Base-by-base conservation (phyloP, 2,113 vertebrate genomes). In the Centrocercus urophasianus region DNA sequence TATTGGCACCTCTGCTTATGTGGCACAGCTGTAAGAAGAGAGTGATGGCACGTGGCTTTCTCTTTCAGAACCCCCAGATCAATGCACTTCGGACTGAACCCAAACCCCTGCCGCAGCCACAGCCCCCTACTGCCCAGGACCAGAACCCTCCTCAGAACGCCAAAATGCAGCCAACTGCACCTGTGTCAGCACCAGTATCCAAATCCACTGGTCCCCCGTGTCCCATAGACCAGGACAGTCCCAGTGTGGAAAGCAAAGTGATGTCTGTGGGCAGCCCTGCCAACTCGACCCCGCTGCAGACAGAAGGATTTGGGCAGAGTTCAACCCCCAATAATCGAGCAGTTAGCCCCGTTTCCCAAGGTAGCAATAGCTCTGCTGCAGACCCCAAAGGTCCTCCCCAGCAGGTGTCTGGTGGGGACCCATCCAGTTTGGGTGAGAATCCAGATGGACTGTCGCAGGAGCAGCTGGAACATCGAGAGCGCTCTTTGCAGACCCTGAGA, bases 371-470 rank as follows among this genome's bases (percentile, higher is more conserved):
- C 96, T 98, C 98, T 38, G 98, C 97, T 86, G 95, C 97, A 17
- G 98, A 98, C 42, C 96, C 98, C 95, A 98, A 98, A 97, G 98
- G 96, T 74, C 93, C 97, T 60, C 92, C 95, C 6, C 98, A 98
- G 93, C 98, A 98, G 63, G 97, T 98, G 92, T 98, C 99, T 82
- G 98, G 98, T 84, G 99, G 98, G 71, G 98, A 99, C 76, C 97
- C 98, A 50, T 96, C 98, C 16, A 97, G 97, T 52, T 98, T 99
- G 98, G 99, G 99, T 7, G 99, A 99, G 92, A 99, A 99, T 97
- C 98, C 99, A 1, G 99, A 99, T 21, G 99, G 99, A 59, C 98
- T 99, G 40, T 99, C 99, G 54, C 99, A 99, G 97, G 99, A 99
- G 97, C 99, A 99, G 96, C 94, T 99, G 95, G 99, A 99, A 94